Evolutionary conservation across 64 coral and sea anemone species (phyloP), one percentile per base, ranked within the genome.

Genomic region (Exaiptasia diaphana): DNA sequence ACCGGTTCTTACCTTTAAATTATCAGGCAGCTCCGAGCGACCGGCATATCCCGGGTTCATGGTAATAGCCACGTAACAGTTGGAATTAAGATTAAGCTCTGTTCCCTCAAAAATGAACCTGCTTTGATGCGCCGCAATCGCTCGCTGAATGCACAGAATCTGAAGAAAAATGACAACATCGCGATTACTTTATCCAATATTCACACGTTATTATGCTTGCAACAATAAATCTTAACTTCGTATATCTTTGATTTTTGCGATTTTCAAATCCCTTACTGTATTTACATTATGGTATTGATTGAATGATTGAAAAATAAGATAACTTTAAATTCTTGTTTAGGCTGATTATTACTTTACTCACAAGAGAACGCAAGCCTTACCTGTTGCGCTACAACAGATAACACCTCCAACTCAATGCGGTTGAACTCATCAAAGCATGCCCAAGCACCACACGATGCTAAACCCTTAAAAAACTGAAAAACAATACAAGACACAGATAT

Each of bases 41-140:
- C 92, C 92, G 44, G 92, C 92, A 68, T 95, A 95, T 0, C 92
- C 92, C 31, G 92, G 92, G 40, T 95, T 95, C 92, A 95, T 95
- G 5, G 92, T 95, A 14, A 95, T 95, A 30, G 92, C 92, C 32
- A 95, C 92, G 64, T 77, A 95, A 53, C 92, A 95, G 75, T 95
- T 95, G 24, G 86, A 57, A 42, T 95, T 95, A 5, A 95, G 68
- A 54, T 95, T 95, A 28, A 95, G 80, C 26, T 95, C 92, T 13
- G 92, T 95, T 70, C 92, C 92, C 67, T 95, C 92, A 78, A 95
- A 95, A 31, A 95, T 43, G 28, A 95, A 95, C 21, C 86, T 71
- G n/a, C 84, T 79, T 46, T 95, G 92, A 67, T 95, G 92, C 41
- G 87, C 87, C 18, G 86, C 92, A 54, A 95, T 73, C 18, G 42